Base-by-base conservation (phyloP, 2,888 invertebrate species). In the Hoplodrina blanda region DNA sequence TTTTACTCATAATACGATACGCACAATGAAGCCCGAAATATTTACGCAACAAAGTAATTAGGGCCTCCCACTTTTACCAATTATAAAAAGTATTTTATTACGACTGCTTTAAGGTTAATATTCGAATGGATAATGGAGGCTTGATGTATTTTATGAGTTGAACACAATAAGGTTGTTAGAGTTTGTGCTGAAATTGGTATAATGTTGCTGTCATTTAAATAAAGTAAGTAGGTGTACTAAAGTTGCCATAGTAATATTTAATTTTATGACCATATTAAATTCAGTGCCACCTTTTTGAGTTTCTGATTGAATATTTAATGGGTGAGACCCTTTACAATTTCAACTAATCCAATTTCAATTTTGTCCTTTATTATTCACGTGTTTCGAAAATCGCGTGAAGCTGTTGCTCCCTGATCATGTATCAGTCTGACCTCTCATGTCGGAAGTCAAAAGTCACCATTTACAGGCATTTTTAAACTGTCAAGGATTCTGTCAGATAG, bases 1-100 rank as follows among this genome's bases (percentile, higher is more conserved):
- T 71, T 71, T 30, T 13, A 53, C 2, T 52, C 19, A 52, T 44
- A 33, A 62, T 53, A 62, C 25, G 55, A 66, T 55, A 81, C 52
- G 55, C 25, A 72, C 50, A 55, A 69, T 67, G 30, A 55, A 63
- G 19, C n/a, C 20, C 62, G n/a, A 61, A 78, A 57, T 59, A 53
- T 68, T 72, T 64, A 53, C 25, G 54, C n/a, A 60, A 71, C 59
- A 52, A 64, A 37, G 46, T 62, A 37, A 70, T 69, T 61, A 59
- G 46, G 30, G 37, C 49, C 30, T 61, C 15, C 15, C 17, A 20
- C 11, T 11, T 50, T 13, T 20, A 1, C 3, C 25, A 25, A 15
- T 10, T 8, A 5, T 62, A 69, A 62, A 46, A 44, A 0, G 10
- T 6, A 5, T 46, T 62, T 61, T 69, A 49, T 15, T 1, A 0